Evolutionary conservation across 2,888 invertebrate species (phyloP), one percentile per base, ranked within the genome.

Genomic region (Ophion obscuratus): DNA sequence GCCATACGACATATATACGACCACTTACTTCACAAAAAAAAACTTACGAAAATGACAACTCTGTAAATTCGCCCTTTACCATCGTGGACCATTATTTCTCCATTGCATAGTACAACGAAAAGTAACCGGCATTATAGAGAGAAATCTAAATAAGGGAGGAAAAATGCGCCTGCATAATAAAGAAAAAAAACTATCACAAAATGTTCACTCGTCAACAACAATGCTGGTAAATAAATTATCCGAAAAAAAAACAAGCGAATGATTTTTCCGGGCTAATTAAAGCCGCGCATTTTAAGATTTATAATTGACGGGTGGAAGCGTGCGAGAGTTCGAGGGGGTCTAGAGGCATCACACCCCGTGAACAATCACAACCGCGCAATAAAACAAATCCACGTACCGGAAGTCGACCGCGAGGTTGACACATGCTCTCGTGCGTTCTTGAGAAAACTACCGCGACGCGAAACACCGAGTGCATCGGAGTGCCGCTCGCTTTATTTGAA

Each of bases 351-450:
- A n/a, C 81, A 59, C 11, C 59, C 7, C 59, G 7, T 31, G 68
- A 70, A 82, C 81, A 85, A 79, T 87, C 83, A 79, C 84, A 85
- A 87, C 86, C 85, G 84, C 84, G 88, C 87, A 80, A 88, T 86
- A 87, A 87, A 88, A 91, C 87, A 91, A 91, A 92, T 90, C 87
- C 81, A 88, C 88, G 87, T 87, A 78, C 90, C 92, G 93, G 92
- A 93, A 92, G 90, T 91, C 86, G 85, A 87, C 82, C 71, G 85
- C 87, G 86, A 86, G 89, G 90, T 91, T 90, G 91, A 91, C 91
- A 91, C 90, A 84, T 81, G 83, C 77, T 7, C 6, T 67, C 77
- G 74, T 77, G 84, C 20, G 17, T 62, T 83, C 84, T 84, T 87
- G 88, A 87, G 84, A 87, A 85, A 84, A 61, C n/a, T 24, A 61